phyloP scores from a whole-genome alignment of 1,140 invertebrate genomes.

The Bathynomus jamesi region DNA sequence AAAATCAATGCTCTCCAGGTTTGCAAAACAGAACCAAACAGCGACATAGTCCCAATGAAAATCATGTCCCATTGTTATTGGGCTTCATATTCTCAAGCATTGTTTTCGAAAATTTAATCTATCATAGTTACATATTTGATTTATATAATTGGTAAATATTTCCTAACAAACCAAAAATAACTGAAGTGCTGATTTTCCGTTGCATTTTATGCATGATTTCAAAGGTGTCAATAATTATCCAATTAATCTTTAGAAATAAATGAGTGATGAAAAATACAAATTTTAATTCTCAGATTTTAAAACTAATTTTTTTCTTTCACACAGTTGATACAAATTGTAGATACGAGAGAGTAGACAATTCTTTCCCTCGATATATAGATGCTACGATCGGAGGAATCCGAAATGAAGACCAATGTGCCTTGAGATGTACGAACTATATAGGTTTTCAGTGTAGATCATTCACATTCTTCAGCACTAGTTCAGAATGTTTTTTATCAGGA shows the following conservation, averaged over 20 bases:
- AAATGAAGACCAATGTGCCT: conserved; percentile 42
- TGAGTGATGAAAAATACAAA: not conserved
- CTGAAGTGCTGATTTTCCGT: not conserved
- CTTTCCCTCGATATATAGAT: conserved; percentile 46
- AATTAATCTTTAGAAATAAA: not conserved
- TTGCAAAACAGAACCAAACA: conserved; percentile 13
- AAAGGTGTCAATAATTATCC: too few species aligned
- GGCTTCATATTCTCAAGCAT: not conserved
- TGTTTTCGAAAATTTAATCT: not conserved
- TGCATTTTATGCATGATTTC: too few species aligned
- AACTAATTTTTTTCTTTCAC: not conserved
- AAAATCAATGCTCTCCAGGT: conserved; percentile 47
- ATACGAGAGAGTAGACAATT: conserved; percentile 40
- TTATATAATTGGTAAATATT: not conserved
- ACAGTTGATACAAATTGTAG: not conserved
- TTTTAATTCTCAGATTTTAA: not conserved
- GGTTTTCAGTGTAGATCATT: conserved; percentile 46
- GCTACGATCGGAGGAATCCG: conserved; percentile 42
- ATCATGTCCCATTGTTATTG: not conserved
- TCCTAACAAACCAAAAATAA: not conserved
- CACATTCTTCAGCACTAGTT: conserved; percentile 44
- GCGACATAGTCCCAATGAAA: too few species aligned
- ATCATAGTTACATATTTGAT: not conserved
- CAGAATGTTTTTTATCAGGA: conserved; percentile 44
- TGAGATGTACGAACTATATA: conserved; percentile 41